These are phyloP conservation scores for Uropetala carovei DNA, from an alignment of 2,888 invertebrate genomes.

Conservation along the genomic window DNA sequence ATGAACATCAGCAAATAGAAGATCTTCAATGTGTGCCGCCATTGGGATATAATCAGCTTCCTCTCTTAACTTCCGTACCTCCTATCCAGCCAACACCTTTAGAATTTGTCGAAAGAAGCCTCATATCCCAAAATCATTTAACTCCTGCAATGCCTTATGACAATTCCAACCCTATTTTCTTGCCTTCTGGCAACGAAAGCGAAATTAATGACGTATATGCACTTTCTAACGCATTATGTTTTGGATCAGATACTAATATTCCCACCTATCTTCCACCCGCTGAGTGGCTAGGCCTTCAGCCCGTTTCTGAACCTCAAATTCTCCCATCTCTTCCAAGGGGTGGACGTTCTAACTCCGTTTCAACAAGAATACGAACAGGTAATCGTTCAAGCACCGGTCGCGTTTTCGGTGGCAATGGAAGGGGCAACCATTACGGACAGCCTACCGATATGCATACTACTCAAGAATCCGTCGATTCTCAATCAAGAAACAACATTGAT, in stretches of 20 bases:
- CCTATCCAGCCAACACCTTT: conserved; percentile 33
- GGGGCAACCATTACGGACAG: neutral
- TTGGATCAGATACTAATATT: neutral
- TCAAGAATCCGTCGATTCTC: neutral
- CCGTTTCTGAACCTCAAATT: neutral
- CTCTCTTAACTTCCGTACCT: neutral
- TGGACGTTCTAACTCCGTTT: neutral
- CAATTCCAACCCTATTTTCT: neutral
- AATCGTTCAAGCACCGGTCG: neutral
- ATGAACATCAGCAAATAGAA: conserved; percentile 39
- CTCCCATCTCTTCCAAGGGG: neutral
- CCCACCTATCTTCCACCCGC: conserved; percentile 18
- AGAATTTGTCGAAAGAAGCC: conserved; percentile 41
- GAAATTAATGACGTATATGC: neutral
- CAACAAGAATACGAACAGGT: conserved; percentile 4
- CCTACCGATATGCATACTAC: neutral
- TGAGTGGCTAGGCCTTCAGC: conserved; percentile 23
- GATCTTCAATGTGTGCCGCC: conserved; percentile 3
- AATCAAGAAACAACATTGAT: neutral
- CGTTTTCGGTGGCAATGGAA: conserved; percentile 8
- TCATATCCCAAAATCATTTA: conserved; percentile 23
- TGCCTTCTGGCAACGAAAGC: neutral
- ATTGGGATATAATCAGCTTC: neutral
- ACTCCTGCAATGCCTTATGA: neutral
- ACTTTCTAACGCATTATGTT: neutral